Evolutionary conservation across 1,140 invertebrate genomes (phyloP), one percentile per base, ranked within the genome.

Genomic region (Trichonephila inaurata): DNA sequence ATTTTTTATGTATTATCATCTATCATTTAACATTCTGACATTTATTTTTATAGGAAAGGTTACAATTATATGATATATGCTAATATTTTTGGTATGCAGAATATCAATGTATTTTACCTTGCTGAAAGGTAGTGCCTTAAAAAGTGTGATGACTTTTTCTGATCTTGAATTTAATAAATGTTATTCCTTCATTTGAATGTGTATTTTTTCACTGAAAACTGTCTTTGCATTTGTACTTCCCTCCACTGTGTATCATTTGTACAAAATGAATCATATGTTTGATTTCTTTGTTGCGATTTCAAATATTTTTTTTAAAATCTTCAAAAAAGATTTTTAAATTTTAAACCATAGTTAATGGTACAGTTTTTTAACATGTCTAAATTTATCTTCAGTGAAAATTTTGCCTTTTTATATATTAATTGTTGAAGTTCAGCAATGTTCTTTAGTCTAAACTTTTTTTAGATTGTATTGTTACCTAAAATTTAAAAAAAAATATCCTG

Each of bases 111-210:
- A 77, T 77, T 77, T 77, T 77, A 77, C 7, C 72, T 77, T 77
- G 72, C 28, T 77, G 72, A 77, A 77, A 77, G 33, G 28, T 77
- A 77, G 72, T 77, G 72, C 72, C 72, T 77, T 77, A 77, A 40
- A 77, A 21, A 77, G 28, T 77, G 72, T 77, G 72, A 77, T 77
- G 72, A 77, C 72, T 33, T 77, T 77, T 77, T 77, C 72, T 77
- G 72, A 40, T 33, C 28, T 77, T 40, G 72, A 33, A 77, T 77
- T 77, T 77, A 40, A 72, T 77, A 33, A 77, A 18, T 77, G 66
- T 77, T 77, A 33, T 16, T 77, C 69, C 18, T 12, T 69, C 21
- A 77, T 69, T 40, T 77, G 18, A 77, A 28, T 77, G 18, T 77
- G 28, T 77, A 77, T 40, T 77, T 77, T 77, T 77, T 77, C 72